Evolutionary conservation across 2,113 vertebrate species (phyloP).

Genomic region (Lepisosteus osseus): DNA sequence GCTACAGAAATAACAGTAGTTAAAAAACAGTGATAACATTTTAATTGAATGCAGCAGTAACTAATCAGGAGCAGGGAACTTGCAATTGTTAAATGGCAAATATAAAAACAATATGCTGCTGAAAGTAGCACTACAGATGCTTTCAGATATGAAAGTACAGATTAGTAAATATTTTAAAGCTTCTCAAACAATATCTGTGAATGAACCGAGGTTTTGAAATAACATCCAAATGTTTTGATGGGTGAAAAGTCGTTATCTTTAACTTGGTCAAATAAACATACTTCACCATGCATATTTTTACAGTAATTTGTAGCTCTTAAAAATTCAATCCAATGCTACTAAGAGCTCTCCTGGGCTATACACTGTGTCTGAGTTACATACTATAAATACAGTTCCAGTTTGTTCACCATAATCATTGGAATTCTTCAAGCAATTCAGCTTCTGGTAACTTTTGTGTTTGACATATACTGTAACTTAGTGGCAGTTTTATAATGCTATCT

Average conservation of each 20-base stretch:
- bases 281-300: conserved; percentile 24
- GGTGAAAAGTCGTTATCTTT: conserved; percentile 35
- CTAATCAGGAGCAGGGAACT: too few species aligned
- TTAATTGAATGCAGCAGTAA: too few species aligned
- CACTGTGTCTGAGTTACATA: conserved; percentile 26
- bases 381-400: conserved; percentile 14
- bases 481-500: background rate
- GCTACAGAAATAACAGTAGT: too few species aligned
- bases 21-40: too few species aligned
- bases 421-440: background rate
- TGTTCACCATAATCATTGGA: background rate
- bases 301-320: conserved; percentile 22
- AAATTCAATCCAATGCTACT: conserved; percentile 28
- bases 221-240: conserved; percentile 43
- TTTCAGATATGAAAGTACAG: too few species aligned
- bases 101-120: too few species aligned
- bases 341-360: conserved; percentile 35
- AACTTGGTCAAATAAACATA: conserved; percentile 43
- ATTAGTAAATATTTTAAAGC: too few species aligned
- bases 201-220: conserved; percentile 18
- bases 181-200: too few species aligned
- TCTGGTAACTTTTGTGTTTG: background rate
- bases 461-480: background rate
- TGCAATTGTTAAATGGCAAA: too few species aligned
- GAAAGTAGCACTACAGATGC: too few species aligned